Base-by-base conservation (phyloP, 2,797 vertebrate species). In the Selene dorsalis region DNA sequence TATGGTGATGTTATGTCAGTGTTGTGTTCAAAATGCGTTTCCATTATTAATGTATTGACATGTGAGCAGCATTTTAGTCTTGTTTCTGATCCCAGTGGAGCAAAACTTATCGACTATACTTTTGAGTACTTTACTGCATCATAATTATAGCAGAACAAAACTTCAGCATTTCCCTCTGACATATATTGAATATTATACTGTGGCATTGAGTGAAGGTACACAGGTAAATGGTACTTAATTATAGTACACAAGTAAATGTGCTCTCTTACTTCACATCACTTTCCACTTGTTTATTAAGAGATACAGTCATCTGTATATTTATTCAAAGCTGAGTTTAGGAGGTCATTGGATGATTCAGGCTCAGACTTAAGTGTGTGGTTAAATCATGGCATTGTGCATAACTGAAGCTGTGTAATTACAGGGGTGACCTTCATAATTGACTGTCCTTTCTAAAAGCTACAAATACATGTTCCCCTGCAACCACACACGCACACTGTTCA, bases 351-450 rank as follows among this genome's bases (percentile, higher is more conserved):
- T 53, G 38, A 26, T 53, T 73, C 58, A 69, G n/a, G 45, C 32
- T 63, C 18, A 75, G 28, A 64, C 61, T 70, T 13, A 47, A 47
- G 32, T 53, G 28, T 77, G 68, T 43, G 66, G 53, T 73, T 58
- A 70, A 77, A 71, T 70, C 43, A 69, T 65, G 16, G 60, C 26
- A 41, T 72, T 55, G 43, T 38, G 68, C 67, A 69, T 69, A 58
- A 75, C 81, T 45, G 58, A 56, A 79, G 56, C 59, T 59, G 56
- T 58, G 56, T 75, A 82, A 87, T 43, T 69, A 26, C 74, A 65
- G 69, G 47, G 45, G 79, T 58, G n/a, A 24, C 57, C 82, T 72
- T 69, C 57, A 72, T 68, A 69, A 88, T 85, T 55, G 74, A 74
- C 55, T 28, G 26, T 70, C 63, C 62, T 75, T 72, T 68, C 22